A percentile compares a stretch with the other conserved stretches of the same genome.
Evolutionary conservation across 2,113 vertebrate genomes (phyloP).

Genomic region (Varanus komodoensis): DNA sequence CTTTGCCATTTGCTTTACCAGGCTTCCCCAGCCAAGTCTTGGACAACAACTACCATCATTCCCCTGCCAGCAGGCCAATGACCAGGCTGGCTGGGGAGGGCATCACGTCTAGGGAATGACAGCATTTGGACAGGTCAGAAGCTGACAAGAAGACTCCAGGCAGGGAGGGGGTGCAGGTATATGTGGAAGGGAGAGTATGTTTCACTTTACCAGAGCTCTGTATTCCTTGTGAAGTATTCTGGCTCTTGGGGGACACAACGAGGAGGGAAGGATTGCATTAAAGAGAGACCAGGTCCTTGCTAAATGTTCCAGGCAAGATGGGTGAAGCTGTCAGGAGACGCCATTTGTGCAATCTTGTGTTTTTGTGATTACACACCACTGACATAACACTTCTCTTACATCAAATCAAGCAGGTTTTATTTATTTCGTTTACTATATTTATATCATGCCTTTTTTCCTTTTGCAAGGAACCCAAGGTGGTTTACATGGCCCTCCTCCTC

Average conservation of each 20-base stretch:
- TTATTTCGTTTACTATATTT: no score
- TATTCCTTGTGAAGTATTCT: neutral
- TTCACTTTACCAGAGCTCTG: no score
- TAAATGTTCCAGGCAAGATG: neutral
- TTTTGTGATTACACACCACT: neutral
- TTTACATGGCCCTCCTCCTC: no score
- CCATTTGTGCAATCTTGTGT: neutral
- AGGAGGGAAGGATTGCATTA: neutral
- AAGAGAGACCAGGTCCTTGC: neutral
- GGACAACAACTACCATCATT: no score
- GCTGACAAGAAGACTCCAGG: neutral
- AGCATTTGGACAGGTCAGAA: neutral
- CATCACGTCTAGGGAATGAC: no score
- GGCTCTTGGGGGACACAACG: neutral
- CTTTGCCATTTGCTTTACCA: neutral
- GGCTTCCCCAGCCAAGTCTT: neutral
- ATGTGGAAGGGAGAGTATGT: neutral
- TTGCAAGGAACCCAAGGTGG: no score
- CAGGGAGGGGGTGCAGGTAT: neutral
- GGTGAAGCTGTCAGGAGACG: neutral
- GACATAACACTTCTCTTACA: neutral
- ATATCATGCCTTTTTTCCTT: no score
- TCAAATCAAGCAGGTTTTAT: no score
- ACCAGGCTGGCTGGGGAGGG: neutral
- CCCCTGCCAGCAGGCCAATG: no score